These are phyloP conservation scores for Hypena proboscidalis DNA, from an alignment of 2,888 invertebrate species.

Conservation along the genomic window DNA sequence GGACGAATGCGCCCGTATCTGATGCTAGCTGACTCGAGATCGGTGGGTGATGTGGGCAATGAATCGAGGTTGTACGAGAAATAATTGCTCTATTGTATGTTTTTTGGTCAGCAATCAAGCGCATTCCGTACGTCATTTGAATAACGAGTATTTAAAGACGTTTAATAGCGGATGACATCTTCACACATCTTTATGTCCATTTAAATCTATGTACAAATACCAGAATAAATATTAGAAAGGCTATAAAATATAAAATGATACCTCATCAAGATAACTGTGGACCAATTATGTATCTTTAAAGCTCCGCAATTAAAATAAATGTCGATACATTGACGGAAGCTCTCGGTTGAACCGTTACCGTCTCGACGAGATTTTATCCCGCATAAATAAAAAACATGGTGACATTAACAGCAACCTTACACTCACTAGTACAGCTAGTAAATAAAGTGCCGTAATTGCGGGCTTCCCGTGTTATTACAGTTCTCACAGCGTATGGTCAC, in stretches of 20 bases:
- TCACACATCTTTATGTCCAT: too few species aligned
- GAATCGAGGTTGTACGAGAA: not conserved
- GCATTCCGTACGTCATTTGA: too few species aligned
- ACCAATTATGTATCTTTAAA: slow-evolving; percentile 1
- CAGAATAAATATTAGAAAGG: too few species aligned
- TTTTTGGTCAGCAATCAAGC: too few species aligned
- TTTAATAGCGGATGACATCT: too few species aligned
- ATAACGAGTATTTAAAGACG: too few species aligned
- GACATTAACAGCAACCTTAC: slow-evolving; percentile 34
- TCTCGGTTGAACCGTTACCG: slow-evolving; percentile 31
- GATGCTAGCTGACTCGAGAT: slow-evolving; percentile 13
- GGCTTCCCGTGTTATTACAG: slow-evolving; percentile 59
- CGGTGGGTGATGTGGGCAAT: slow-evolving; percentile 7
- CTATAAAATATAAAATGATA: too few species aligned
- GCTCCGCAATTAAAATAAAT: slow-evolving; percentile 26
- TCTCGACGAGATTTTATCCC: slow-evolving; percentile 23
- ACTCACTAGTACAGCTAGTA: slow-evolving; percentile 26
- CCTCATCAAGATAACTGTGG: not conserved
- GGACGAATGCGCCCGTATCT: slow-evolving; percentile 56
- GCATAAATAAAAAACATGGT: slow-evolving; percentile 34
- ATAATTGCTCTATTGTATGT: not conserved
- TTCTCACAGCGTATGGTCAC: slow-evolving; percentile 46
- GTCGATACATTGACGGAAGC: slow-evolving; percentile 20
- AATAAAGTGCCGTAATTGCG: slow-evolving; percentile 55
- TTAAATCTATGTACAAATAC: too few species aligned